Percentiles rank a stretch among this genome's conserved stretches.
phyloP scores from a whole-genome alignment of 1,140 invertebrate species.

The Oryctes rhinoceros region DNA sequence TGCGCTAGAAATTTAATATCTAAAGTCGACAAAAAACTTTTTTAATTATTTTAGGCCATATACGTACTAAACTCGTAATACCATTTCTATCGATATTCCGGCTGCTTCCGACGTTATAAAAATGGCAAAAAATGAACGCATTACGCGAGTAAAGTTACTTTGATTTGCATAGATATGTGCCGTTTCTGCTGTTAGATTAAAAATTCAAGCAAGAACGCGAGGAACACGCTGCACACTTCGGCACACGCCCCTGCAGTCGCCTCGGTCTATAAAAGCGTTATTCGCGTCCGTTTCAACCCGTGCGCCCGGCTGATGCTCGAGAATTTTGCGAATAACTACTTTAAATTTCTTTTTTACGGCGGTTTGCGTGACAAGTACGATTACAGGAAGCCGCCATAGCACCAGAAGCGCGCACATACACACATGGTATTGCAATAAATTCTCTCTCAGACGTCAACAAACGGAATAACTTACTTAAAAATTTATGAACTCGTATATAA shows the following conservation, averaged over 20 bases:
- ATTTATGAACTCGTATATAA: not conserved
- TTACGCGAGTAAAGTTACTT: not conserved
- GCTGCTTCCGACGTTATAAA: not conserved
- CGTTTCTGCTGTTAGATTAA: constrained; percentile 6
- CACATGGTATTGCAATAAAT: not conserved
- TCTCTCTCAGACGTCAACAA: not conserved
- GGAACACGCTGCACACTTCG: not conserved
- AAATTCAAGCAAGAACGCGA: constrained; percentile 14
- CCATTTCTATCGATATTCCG: too few relatives aligned
- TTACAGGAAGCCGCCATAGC: not conserved
- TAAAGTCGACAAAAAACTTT: too few relatives aligned
- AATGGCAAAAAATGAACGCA: not conserved
- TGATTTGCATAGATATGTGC: constrained; percentile 3
- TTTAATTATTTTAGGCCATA: too few relatives aligned
- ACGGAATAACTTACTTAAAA: constrained; percentile 15
- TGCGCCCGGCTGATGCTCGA: not conserved
- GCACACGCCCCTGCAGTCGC: not conserved
- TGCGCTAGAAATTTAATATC: too few relatives aligned
- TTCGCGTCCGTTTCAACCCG: not conserved
- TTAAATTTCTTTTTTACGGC: constrained; percentile 29
- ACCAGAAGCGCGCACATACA: not conserved
- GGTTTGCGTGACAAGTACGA: constrained; percentile 14
- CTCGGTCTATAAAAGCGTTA: constrained; percentile 19
- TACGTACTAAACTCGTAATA: too few relatives aligned
- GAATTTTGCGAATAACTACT: constrained; percentile 23